Conservation (phyloP, 2,888 invertebrate genomes). For the Apoda limacodes region DNA sequence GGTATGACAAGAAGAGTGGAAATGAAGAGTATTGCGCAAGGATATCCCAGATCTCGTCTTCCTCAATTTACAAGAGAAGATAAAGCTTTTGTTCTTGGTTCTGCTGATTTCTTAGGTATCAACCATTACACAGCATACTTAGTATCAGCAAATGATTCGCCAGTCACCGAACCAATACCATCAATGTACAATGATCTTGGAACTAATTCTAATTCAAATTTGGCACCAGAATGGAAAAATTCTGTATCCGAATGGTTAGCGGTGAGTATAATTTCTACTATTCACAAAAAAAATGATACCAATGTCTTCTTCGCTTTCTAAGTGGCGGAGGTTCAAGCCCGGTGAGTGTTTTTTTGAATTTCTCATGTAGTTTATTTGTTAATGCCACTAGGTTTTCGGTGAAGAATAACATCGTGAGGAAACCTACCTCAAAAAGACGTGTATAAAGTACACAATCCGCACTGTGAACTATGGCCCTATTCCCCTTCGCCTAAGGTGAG, state of each 20-base stretch:
- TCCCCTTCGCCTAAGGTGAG: too few relatives aligned
- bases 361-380: too few relatives aligned
- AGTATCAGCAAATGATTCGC: conserved; percentile 28
- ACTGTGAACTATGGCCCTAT: too few relatives aligned
- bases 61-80: conserved; percentile 32
- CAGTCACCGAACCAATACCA: conserved; percentile 22
- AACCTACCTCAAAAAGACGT: too few relatives aligned
- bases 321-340: too few relatives aligned
- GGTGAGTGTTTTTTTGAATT: too few relatives aligned
- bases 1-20: conserved; percentile 52
- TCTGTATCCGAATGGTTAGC: conserved; percentile 36
- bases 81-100: conserved; percentile 30
- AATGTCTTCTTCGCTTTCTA: too few relatives aligned
- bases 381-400: too few relatives aligned
- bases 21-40: conserved; percentile 32
- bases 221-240: conserved; percentile 29
- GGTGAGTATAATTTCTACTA: too few relatives aligned
- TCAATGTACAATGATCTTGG: conserved; percentile 31
- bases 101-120: conserved; percentile 61
- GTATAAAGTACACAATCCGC: too few relatives aligned
- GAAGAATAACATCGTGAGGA: too few relatives aligned
- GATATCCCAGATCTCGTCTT: conserved; percentile 29
- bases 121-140: conserved; percentile 73
- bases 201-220: conserved; percentile 18
- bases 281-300: too few relatives aligned